Evolutionary conservation across 2,113 vertebrate genomes (phyloP), one percentile per base, ranked within the genome.

Genomic region (Reinhardtius hippoglossoides): DNA sequence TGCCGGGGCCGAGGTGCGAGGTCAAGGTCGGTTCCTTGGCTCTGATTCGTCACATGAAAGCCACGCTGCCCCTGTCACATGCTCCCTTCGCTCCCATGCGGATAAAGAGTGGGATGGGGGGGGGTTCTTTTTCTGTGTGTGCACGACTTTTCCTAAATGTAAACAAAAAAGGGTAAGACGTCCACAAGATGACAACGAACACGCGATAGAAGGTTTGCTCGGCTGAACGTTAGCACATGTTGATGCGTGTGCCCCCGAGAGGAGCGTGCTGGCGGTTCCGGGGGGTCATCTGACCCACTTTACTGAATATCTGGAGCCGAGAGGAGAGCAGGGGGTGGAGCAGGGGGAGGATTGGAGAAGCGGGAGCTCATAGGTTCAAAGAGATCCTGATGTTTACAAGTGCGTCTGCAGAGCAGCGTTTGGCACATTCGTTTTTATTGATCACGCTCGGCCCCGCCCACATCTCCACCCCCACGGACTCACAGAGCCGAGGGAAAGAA

Each of bases 301-400:
- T 76, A 61, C 9, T 31, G 54, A 80, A 42, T 20, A 10, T 9
- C 13, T 64, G 20, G 21, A 54, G 55, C 9, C 1, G 40, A 1
- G 37, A 67, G 40, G 24, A 64, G 65, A 72, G 76, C 67, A 83
- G 74, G 77, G 62, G 88, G 87, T 24, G 88, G 40, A 82, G 78
- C 59, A 91, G 86, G 92, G 88, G 93, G 93, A 86, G 92, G 89
- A 89, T 86, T 44, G 5, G 69, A 10, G 63, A 23, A 56, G 48
- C 57, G 67, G 76, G 27, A 81, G 75, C 84, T 89, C 85, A 94
- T 94, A 92, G 93, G 93, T 85, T 77, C 64, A 77, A 55, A 80
- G 62, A 66, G 61, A 62, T 73, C 70, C 74, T 84, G 64, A 77
- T 88, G 78, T 92, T 94, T 87, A 72, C 89, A 68, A 63, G 35